Evolutionary conservation across 2,888 invertebrate species (phyloP), one percentile per base, ranked within the genome.

Genomic region (Ptilodon capucinus): DNA sequence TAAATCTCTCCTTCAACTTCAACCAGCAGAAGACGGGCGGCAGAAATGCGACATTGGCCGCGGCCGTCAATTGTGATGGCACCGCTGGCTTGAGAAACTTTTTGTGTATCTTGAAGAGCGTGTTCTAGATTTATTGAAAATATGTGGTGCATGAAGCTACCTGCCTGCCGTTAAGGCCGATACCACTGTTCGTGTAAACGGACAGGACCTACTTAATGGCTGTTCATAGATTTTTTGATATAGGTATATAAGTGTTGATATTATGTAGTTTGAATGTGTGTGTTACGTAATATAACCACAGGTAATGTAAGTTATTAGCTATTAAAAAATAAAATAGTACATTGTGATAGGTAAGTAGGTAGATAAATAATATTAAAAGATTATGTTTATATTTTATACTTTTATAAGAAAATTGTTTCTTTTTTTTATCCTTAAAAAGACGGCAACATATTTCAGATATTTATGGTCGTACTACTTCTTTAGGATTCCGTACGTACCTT

Each of bases 51-150:
- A 81, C 81, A 5, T 50, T 65, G 8, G 79, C 79, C 1, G 57
- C 73, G 2, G 60, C 71, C 0, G 60, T 79, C 30, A 78, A 76
- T 40, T 90, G 89, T 59, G 81, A 84, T 30, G 74, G 76, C 17
- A 71, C 75, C 11, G 70, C 71, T 0, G 80, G 81, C 8, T 69
- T 88, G 18, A 78, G 69, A 51, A 87, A 87, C 73, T 84, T 90
- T 68, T 75, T 89, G 61, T 90, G 90, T 65, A 65, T 89, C 46
- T 64, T 90, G 47, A 79, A 64, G 59, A 84, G 75, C 74, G 77
- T 84, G 41, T 81, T 87, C 58, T 86, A 75, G 69, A 45, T 55
- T 46, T 34, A 6, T 19, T 38, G 35, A 36, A 19, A 32, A 14
- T 32, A 32, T 19, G 38, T 38, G 16, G 19, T 19, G 49, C 35